Base-by-base conservation (phyloP, 2,888 invertebrate species). In the Lithophane ornitopus region DNA sequence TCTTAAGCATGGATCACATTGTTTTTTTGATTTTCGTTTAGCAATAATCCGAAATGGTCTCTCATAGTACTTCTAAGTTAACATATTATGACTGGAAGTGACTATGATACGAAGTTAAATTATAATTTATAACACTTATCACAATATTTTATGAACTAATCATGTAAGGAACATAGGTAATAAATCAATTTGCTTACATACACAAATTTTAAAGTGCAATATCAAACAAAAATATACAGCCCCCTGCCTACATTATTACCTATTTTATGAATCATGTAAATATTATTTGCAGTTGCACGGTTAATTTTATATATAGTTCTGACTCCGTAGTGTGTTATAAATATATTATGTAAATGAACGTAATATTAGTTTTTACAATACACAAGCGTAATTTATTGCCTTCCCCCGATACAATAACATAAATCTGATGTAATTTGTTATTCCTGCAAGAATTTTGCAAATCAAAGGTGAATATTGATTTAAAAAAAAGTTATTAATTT, bases 321-420 rank as follows among this genome's bases (percentile, higher is more conserved):
- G 86, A 88, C 89, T 88, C 82, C 67, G 76, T 81, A 73, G 41
- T 85, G 68, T 84, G 80, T 73, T 79, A 80, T 86, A 87, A 81
- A 87, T 88, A 88, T 83, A 89, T 78, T 82, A 78, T 78, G 72
- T 84, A 78, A 75, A 78, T 82, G 90, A 91, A 90, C 89, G 89
- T 93, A 91, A 91, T 89, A 93, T 92, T 92, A 92, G 89, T 93
- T 93, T 93, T 94, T 94, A 95, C 92, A 94, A 94, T 89, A 95
- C 95, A 95, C 95, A 97, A 97, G 97, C 97, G 97, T 97, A 97
- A 97, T 97, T 97, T 97, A 97, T 97, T 97, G 97, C 97, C 97
- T 97, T 97, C 97, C 97, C 97, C 97, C 97, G 96, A 95, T 95
- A 96, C 90, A 88, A 85, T 87, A 93, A 91, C 88, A 92, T 90